These are phyloP conservation scores for Sebastes jordani DNA, from an alignment of 2,797 vertebrate species.

Conservation along the genomic window DNA sequence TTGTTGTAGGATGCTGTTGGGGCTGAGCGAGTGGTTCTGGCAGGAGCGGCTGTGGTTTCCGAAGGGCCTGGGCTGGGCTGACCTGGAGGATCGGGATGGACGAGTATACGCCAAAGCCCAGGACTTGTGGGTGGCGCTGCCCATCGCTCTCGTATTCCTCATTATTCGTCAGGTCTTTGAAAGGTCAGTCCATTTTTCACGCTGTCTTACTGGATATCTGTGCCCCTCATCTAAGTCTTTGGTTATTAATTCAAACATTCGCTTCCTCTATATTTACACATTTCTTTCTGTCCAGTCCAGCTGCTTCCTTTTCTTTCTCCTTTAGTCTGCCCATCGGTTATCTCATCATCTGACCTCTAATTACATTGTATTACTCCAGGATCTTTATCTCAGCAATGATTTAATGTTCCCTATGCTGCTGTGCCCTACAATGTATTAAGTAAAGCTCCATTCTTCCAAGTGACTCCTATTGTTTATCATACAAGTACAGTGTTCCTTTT, in stretches of 20 bases:
- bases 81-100: slow-evolving; percentile 90
- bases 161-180: slow-evolving; percentile 91
- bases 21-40: slow-evolving; percentile 91
- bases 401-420: neutral
- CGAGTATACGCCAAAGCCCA: slow-evolving; percentile 88
- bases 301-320: neutral
- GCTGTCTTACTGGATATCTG: neutral
- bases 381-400: neutral
- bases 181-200: slow-evolving; percentile 80
- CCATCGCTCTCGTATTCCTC: slow-evolving; percentile 92
- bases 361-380: neutral
- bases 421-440: neutral
- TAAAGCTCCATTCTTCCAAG: neutral
- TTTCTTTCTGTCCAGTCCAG: neutral
- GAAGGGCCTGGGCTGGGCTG: slow-evolving; percentile 91
- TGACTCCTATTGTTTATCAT: neutral
- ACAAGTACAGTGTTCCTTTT: slow-evolving; percentile 18
- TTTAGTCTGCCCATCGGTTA: neutral
- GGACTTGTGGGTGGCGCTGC: slow-evolving; percentile 90
- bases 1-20: slow-evolving; percentile 87
- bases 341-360: slow-evolving; percentile 5
- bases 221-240: neutral
- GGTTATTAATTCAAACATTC: slow-evolving; percentile 8
- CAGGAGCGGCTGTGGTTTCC: slow-evolving; percentile 95
- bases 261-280: neutral